These are phyloP conservation scores for Eumacrocentrus americanus DNA, from an alignment of 2,888 invertebrate species.

Conservation along the genomic window DNA sequence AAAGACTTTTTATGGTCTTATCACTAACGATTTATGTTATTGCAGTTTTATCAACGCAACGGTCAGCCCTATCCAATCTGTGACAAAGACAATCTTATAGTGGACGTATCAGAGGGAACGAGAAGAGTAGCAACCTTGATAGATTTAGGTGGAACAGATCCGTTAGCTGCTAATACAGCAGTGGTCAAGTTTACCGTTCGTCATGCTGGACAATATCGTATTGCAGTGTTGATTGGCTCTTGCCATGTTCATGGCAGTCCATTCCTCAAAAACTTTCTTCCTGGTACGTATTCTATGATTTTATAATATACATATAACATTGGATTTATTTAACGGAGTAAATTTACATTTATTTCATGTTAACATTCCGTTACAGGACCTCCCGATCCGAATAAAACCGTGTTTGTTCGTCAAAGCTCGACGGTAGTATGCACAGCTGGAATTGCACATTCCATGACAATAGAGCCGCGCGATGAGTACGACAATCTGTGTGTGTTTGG, in stretches of 20 bases:
- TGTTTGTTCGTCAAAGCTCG: constrained; percentile 82
- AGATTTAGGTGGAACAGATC: constrained; percentile 86
- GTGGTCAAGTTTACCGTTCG: constrained; percentile 92
- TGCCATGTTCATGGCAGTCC: constrained; percentile 86
- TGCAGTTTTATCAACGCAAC: constrained; percentile 87
- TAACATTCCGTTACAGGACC: constrained; percentile 64
- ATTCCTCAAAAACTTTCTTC: constrained; percentile 80
- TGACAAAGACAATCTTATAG: constrained; percentile 87
- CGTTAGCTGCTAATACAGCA: constrained; percentile 83
- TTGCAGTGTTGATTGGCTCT: constrained; percentile 82
- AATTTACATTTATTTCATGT: background rate
- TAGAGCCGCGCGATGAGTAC: constrained; percentile 91
- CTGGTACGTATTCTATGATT: no score
- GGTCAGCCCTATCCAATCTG: constrained; percentile 94
- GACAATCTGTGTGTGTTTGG: constrained; percentile 80
- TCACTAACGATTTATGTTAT: no score
- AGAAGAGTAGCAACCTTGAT: constrained; percentile 83
- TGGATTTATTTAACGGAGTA: no score
- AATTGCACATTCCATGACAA: constrained; percentile 76
- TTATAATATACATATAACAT: no score
- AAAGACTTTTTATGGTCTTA: no score
- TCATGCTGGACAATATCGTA: constrained; percentile 86
- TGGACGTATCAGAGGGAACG: constrained; percentile 85
- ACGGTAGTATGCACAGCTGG: constrained; percentile 84
- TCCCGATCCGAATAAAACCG: constrained; percentile 82